Percentiles rank a stretch among this genome's conserved stretches.
These are phyloP conservation scores for Xiphorhynchus elegans DNA, from an alignment of 2,113 vertebrate genomes.

Conservation along the genomic window DNA sequence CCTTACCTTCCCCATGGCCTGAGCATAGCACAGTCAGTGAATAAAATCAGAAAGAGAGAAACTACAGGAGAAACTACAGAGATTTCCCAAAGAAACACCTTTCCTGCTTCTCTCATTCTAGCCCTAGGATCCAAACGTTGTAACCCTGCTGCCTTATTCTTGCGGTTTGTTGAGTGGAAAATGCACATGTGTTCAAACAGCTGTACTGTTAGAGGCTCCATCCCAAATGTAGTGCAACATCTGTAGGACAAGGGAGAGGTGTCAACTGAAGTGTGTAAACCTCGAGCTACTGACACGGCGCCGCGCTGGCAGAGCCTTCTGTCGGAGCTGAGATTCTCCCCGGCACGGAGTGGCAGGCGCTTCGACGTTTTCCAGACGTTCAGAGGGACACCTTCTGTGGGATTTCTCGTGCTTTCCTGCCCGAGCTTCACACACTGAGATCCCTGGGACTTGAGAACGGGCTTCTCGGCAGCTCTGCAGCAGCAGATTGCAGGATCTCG, in stretches of 20 bases:
- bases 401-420: neutral
- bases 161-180: conserved; percentile 75
- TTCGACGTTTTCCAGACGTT: neutral
- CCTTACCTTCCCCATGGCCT: conserved; percentile 33
- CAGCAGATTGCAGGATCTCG: neutral
- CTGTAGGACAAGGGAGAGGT: conserved; percentile 66
- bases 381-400: neutral
- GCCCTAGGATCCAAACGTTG: conserved; percentile 68
- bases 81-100: conserved; percentile 48
- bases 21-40: neutral
- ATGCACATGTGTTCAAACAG: conserved; percentile 73
- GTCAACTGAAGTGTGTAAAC: conserved; percentile 66
- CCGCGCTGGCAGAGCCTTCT: conserved; percentile 31
- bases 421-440: neutral
- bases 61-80: neutral
- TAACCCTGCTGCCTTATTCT: conserved; percentile 50
- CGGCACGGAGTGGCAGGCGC: neutral
- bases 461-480: neutral
- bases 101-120: conserved; percentile 42
- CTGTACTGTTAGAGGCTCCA: conserved; percentile 42
- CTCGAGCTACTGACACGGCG: neutral
- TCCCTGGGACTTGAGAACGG: neutral
- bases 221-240: conserved; percentile 38
- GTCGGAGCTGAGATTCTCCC: neutral
- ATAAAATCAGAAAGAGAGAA: neutral